Evolutionary conservation across 2,113 vertebrate genomes (phyloP).

Genomic region (Mungos mungo): DNA sequence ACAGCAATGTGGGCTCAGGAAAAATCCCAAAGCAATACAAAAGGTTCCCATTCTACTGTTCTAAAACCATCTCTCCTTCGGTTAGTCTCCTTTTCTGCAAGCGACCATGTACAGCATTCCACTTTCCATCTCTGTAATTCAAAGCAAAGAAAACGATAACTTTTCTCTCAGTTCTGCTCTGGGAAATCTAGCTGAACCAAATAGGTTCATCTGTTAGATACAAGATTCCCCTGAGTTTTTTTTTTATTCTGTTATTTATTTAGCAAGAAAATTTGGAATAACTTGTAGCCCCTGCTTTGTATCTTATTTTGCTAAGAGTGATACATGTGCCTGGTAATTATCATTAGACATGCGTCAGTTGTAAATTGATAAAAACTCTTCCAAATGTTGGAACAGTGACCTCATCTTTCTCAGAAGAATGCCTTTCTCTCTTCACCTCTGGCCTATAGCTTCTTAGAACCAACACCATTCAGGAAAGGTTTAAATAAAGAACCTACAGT

Average conservation of each 20-base stretch:
- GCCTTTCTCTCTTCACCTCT: conserved; percentile 75
- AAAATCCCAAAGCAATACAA: background rate
- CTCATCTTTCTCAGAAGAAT: conserved; percentile 73
- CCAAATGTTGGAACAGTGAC: conserved; percentile 69
- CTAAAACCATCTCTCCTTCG: conserved; percentile 1
- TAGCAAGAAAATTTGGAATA: conserved; percentile 18
- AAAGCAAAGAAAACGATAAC: conserved; percentile 49
- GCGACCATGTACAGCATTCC: background rate
- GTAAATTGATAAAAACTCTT: conserved; percentile 73
- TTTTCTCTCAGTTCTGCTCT: conserved; percentile 4
- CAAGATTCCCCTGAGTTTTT: background rate
- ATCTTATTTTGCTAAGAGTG: conserved; percentile 63
- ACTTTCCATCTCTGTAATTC: conserved; percentile 25
- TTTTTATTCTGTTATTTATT: conserved; percentile 62
- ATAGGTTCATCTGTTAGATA: background rate
- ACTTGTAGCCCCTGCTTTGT: conserved; percentile 52
- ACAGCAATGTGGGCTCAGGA: background rate
- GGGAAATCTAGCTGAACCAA: background rate
- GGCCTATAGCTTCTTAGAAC: conserved; percentile 75
- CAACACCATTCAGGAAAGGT: conserved; percentile 51
- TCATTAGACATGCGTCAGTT: conserved; percentile 51
- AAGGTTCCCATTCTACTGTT: background rate
- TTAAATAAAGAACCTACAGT: conserved; percentile 68
- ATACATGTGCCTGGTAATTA: conserved; percentile 64
- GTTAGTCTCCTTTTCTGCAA: conserved; percentile 11